Evolutionary conservation across 1,140 invertebrate genomes (phyloP).

Genomic region (Pomacea maculata): DNA sequence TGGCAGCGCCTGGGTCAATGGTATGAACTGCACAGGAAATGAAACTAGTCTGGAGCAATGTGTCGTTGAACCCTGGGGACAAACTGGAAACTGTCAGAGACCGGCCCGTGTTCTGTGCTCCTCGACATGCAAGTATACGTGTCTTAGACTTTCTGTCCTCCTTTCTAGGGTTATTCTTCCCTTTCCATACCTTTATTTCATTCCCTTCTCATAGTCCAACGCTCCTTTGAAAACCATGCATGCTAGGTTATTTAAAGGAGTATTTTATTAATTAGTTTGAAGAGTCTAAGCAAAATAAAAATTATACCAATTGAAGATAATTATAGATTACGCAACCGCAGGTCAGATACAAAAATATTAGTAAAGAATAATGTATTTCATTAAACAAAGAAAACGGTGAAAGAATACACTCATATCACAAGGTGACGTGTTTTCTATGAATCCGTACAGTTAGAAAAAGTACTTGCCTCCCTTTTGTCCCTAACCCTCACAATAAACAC

Average conservation of each 20-base stretch:
- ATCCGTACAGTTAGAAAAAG: rapidly evolving
- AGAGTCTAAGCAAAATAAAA: too few species aligned
- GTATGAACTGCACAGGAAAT: constrained; percentile 57
- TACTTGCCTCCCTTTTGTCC: not conserved
- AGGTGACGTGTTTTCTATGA: too few species aligned
- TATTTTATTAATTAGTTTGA: not conserved
- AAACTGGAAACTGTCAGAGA: constrained; percentile 35
- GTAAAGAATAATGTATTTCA: not conserved
- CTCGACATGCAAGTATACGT: constrained; percentile 25
- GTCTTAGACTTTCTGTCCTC: not conserved
- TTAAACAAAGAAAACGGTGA: too few species aligned
- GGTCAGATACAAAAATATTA: not conserved
- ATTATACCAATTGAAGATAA: too few species aligned
- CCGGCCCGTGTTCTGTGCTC: constrained; percentile 48
- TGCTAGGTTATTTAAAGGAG: not conserved
- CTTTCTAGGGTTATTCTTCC: too few species aligned
- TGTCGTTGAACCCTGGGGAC: constrained; percentile 42
- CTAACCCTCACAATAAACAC: too few species aligned
- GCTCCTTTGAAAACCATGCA: not conserved
- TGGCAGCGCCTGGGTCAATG: constrained; percentile 73
- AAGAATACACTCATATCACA: too few species aligned
- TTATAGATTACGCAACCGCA: too few species aligned
- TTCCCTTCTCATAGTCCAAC: not conserved
- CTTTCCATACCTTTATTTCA: too few species aligned
- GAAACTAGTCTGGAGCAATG: constrained; percentile 44